Evolutionary conservation across 2,888 invertebrate genomes (phyloP).

Genomic region (Cephus nigrinus): DNA sequence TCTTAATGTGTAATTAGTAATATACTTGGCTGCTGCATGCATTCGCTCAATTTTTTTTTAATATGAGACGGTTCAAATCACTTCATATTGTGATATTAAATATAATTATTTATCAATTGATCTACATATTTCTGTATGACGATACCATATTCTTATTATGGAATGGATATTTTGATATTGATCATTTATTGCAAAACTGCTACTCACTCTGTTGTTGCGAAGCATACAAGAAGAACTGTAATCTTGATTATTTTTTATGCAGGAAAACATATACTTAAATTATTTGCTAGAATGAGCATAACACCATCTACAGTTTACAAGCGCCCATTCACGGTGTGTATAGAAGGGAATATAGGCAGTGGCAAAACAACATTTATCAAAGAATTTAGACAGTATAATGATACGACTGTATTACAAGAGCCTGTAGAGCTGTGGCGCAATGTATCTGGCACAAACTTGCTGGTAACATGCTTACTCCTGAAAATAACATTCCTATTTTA

Average conservation of each 20-base stretch:
- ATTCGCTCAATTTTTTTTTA: neutral
- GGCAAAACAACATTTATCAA: conserved; percentile 90
- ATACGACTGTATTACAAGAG: conserved; percentile 76
- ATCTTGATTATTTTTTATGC: neutral
- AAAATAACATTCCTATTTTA: neutral
- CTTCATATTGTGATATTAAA: neutral
- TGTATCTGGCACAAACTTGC: conserved; percentile 80
- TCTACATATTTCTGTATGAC: neutral
- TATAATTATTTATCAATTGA: neutral
- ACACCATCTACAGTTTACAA: conserved; percentile 39
- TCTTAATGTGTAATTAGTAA: neutral
- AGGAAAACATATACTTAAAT: conserved; percentile 4
- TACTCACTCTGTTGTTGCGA: neutral
- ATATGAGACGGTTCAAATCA: neutral
- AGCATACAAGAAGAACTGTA: neutral
- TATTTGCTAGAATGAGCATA: conserved; percentile 33
- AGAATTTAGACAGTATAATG: conserved; percentile 80
- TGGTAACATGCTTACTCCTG: conserved; percentile 63
- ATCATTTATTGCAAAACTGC: neutral
- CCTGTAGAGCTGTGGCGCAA: conserved; percentile 90
- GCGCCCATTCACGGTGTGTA: conserved; percentile 83
- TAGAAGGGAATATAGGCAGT: conserved; percentile 92
- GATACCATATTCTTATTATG: neutral
- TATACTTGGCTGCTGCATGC: neutral
- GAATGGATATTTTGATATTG: neutral